phyloP scores from a whole-genome alignment of 2,113 vertebrate genomes.

The Notechis scutatus region DNA sequence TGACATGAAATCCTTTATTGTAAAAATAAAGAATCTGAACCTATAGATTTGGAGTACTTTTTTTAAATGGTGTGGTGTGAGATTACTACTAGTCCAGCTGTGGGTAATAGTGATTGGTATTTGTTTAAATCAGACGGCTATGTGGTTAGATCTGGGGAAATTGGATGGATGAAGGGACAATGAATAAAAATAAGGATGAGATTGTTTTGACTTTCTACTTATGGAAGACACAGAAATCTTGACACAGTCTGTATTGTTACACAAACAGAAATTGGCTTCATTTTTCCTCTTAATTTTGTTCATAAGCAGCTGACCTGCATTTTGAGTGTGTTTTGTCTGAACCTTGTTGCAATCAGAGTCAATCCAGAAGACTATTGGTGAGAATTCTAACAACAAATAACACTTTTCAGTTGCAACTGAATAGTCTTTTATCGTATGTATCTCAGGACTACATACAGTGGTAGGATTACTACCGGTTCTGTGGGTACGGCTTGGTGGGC shows the following conservation, averaged over 20 bases:
- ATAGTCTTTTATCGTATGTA: background rate
- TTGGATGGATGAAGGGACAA: background rate
- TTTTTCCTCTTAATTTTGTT: background rate
- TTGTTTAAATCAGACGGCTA: background rate
- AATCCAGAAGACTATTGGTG: background rate
- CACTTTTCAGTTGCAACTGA: background rate
- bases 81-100: background rate
- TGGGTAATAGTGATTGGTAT: background rate
- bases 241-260: background rate
- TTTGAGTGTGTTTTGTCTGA: background rate
- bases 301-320: background rate
- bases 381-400: background rate
- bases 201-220: background rate
- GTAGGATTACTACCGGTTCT: too few relatives aligned
- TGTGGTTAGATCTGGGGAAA: background rate
- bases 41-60: background rate
- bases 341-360: background rate
- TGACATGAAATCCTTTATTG: background rate
- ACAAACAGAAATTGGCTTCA: background rate
- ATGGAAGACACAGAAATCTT: background rate
- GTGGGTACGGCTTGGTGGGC: too few relatives aligned
- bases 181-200: background rate
- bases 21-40: background rate
- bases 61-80: background rate
- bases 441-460: background rate